Base-by-base conservation (phyloP, 1,140 invertebrate species). In the Drosophila lini region DNA sequence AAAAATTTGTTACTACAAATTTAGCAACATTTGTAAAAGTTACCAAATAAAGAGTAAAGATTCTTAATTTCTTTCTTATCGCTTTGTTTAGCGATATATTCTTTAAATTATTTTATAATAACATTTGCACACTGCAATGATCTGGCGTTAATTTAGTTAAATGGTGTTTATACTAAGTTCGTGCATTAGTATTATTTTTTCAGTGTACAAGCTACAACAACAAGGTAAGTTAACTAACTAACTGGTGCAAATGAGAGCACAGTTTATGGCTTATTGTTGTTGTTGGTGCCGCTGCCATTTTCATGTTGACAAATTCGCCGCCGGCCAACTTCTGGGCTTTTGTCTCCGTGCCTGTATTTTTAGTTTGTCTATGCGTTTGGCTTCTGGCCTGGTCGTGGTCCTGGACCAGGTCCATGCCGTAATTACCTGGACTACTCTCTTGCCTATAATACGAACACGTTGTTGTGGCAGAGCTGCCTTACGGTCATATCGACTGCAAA, bases 381-480 rank as follows among this genome's bases (percentile, higher is more conserved):
- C 76, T 74, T 65, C 47, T 61, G 64, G 57, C 68, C 45, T 74
- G 59, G 50, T 59, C 67, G 47, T 57, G 78, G 81, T 81, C 13
- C 16, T 25, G 13, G 32, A 4, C 61, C 64, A 58, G 25, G 25
- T 48, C 64, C 74, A 52, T 40, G 70, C 60, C 77, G 67, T 89
- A 86, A 83, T 86, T 86, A 86, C 83, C 84, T 88, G 84, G 70
- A 76, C 80, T 80, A 76, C 80, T 80, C 25, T 52, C 69, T 60
- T 67, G 62, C 58, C 80, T 68, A 71, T 76, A 82, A 88, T 85
- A 50, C 74, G 83, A 74, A 58, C 79, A 88, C 75, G 75, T 82
- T 82, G 70, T 82, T 77, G 36, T 61, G 82, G 69, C 70, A 82
- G 5, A 22, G 79, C 67, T 82, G 74, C 63, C 65, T 74, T 59